Base-by-base conservation (phyloP, 2,797 vertebrate genomes). In the Xiphorhynchus erythropygius region DNA sequence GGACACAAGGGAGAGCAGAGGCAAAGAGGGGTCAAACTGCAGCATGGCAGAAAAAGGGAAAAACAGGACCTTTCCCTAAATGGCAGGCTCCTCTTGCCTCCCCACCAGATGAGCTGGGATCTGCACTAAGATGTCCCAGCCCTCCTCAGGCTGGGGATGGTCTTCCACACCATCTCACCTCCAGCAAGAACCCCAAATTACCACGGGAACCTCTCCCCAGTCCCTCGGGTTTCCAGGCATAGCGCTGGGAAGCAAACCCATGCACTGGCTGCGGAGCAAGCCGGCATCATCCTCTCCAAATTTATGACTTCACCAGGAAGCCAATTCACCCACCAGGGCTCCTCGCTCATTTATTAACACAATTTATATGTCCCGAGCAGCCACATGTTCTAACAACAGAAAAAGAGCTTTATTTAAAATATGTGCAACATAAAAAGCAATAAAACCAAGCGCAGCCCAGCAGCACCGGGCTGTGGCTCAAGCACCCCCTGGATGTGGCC, bases 221-320 rank as follows among this genome's bases (percentile, higher is more conserved):
- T 17, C n/a, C 33, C 23, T 11, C 5, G 30, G 33, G 91, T 81
- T 94, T 94, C 79, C 60, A 81, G 49, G 68, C 59, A 62, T 6
- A 2, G 27, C 0, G 1, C 24, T 18, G 46, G 63, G n/a, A 39
- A 64, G 82, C 74, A 85, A 89, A 82, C 81, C 56, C 85, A 65
- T 8, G 0, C 3, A 3, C 65, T 1, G 10, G 78, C 95, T 84
- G 74, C 2, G 18, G 75, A 91, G 63, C 53, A 64, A 69, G 53
- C 64, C 49, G 3, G 75, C 83, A 71, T 73, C 73, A 52, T 89
- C 92, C 84, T 67, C 92, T 85, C 85, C 87, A 91, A 83, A 95
- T 93, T 93, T 89, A 94, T 85, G 74, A 80, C 85, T 96, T 94
- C 86, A 60, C n/a, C n/a, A 78, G 94, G 91, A 96, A 96, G 89